A percentile compares a stretch with the other conserved stretches of the same genome.
phyloP scores from a whole-genome alignment of 2,888 invertebrate genomes.

The Plusia festucae region DNA sequence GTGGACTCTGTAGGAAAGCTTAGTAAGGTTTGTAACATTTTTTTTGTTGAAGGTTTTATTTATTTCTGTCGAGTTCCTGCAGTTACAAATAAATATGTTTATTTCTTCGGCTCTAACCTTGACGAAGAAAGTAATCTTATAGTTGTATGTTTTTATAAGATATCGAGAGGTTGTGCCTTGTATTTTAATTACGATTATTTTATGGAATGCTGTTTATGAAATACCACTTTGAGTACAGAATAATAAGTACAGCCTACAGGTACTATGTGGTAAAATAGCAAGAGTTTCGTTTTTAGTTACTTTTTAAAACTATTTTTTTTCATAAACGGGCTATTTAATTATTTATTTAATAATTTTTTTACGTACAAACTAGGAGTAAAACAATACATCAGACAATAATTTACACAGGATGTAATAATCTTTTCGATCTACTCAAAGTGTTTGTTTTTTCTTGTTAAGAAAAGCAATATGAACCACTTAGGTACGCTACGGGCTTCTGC shows the following conservation, averaged over 20 bases:
- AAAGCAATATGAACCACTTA: no score
- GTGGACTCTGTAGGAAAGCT: constrained; percentile 79
- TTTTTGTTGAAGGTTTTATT: constrained; percentile 82
- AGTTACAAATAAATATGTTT: constrained; percentile 78
- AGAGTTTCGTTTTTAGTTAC: no score
- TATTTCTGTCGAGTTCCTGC: constrained; percentile 81
- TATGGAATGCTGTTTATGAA: neutral
- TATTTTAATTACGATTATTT: constrained; percentile 31
- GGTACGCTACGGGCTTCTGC: no score
- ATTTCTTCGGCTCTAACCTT: constrained; percentile 53
- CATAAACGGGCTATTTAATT: no score
- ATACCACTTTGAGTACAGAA: neutral
- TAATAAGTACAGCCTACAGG: no score
- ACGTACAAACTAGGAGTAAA: no score
- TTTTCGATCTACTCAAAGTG: no score
- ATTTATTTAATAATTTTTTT: neutral
- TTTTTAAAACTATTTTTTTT: no score
- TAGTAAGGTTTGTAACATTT: constrained; percentile 74
- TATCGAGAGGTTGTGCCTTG: constrained; percentile 22
- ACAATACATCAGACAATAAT: no score
- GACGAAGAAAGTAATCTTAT: constrained; percentile 51
- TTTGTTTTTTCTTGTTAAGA: neutral
- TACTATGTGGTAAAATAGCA: no score
- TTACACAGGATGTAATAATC: no score
- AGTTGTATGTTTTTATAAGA: constrained; percentile 38